Base-by-base conservation (phyloP, 2,797 vertebrate genomes). In the Zenarchopterus dispar region DNA sequence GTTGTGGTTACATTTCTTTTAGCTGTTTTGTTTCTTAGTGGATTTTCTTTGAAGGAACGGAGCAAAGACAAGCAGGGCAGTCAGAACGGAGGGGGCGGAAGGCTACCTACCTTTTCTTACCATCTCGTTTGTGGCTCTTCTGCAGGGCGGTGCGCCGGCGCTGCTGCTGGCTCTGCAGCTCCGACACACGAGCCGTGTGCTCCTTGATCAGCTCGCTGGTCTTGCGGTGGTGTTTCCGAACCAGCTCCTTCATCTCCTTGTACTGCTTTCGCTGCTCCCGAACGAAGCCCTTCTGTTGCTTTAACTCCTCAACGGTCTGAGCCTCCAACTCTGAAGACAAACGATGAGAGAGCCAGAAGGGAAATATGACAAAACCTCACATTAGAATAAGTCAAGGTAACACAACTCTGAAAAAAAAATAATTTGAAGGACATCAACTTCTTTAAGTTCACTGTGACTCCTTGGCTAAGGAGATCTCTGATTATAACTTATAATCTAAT, bases 181-280 rank as follows among this genome's bases (percentile, higher is more conserved):
- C 96, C 0, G 94, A 95, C 6, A 93, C 93, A 17, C 93, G 96
- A 2, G 95, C 89, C 0, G 94, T 96, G 85, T 99, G 97, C 73
- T 99, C 97, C 82, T 97, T 98, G 82, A 99, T 97, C 59, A 99
- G 91, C 85, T 98, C 97, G 0, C 93, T 95, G 62, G 96, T 97
- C 89, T 96, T 98, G 90, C 97, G 96, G 88, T 99, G 96, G 74
- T 99, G 97, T 64, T 93, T 96, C 75, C 96, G 95, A 6, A 97
- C 94, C 73, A 99, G 92, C 73, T 99, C 97, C 90, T 99, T 99
- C 94, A 99, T 95, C 87, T 99, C 98, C 80, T 99, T 99, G 92
- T 99, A 99, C 89, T 99, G 97, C 60, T 96, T 97, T 85, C 95
- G 96, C 72, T 99, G 97, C 77, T 99, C 96, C 13, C 96, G 94